Evolutionary conservation across 2,888 invertebrate genomes (phyloP).

Genomic region (Cephus pulcher): DNA sequence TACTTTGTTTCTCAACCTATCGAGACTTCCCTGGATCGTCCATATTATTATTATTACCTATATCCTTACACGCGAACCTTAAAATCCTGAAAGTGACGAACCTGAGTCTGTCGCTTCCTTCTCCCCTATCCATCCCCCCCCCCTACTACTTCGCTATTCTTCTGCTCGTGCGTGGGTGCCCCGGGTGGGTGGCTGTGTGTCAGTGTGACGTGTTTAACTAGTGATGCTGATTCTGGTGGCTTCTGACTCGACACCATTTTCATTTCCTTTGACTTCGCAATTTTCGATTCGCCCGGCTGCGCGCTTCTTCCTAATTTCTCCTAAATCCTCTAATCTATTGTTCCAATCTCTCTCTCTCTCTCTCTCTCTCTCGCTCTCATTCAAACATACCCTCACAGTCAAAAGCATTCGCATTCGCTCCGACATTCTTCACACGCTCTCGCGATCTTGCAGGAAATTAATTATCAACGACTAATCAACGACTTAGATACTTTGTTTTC

Average conservation of each 20-base stretch:
- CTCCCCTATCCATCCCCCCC: too few species aligned
- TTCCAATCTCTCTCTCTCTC: background rate
- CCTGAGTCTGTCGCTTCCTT: conserved; percentile 16
- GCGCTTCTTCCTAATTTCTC: too few species aligned
- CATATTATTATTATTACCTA: conserved; percentile 15
- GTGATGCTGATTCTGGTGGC: too few species aligned
- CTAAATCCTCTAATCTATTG: background rate
- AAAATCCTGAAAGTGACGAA: conserved; percentile 8
- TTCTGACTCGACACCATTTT: too few species aligned
- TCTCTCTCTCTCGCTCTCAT: conserved; percentile 18
- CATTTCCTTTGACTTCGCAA: too few species aligned
- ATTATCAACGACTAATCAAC: conserved; percentile 56
- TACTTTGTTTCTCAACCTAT: conserved; percentile 29
- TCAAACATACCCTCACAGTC: too few species aligned
- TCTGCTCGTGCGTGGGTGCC: too few species aligned
- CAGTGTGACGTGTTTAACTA: too few species aligned
- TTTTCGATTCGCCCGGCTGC: too few species aligned
- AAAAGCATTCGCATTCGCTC: conserved; percentile 14
- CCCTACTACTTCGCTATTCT: too few species aligned
- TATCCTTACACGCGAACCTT: conserved; percentile 3
- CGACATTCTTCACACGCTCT: conserved; percentile 3
- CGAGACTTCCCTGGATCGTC: conserved; percentile 38
- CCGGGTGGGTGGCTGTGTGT: too few species aligned
- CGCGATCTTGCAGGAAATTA: conserved; percentile 41
- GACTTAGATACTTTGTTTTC: conserved; percentile 48